phyloP scores from a whole-genome alignment of 2,113 vertebrate species.

The Hyla sarda region DNA sequence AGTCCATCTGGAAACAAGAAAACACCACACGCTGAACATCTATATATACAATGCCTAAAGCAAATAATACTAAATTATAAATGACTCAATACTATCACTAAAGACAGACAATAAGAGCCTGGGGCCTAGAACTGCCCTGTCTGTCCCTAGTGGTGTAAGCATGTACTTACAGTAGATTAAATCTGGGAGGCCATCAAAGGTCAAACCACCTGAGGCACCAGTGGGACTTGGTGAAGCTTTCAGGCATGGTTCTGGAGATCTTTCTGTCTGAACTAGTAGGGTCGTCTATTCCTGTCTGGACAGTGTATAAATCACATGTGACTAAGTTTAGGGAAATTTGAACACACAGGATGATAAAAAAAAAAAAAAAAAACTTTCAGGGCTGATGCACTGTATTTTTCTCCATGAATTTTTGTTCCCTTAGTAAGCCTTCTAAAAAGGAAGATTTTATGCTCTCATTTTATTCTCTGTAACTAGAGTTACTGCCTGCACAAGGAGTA shows the following conservation, averaged over 20 bases:
- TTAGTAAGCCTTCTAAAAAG: background rate
- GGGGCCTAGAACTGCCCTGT: background rate
- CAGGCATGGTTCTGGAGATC: background rate
- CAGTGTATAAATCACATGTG: background rate
- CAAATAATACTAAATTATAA: slow-evolving; percentile 17
- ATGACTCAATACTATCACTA: background rate
- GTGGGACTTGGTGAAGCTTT: background rate
- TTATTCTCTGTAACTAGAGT: background rate
- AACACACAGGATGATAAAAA: accelerated
- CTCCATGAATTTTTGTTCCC: background rate
- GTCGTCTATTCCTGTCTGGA: background rate
- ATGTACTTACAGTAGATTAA: slow-evolving; percentile 29
- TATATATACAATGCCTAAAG: background rate
- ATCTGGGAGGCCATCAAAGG: slow-evolving; percentile 12
- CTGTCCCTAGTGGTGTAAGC: slow-evolving; percentile 6
- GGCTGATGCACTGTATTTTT: background rate
- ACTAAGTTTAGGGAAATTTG: background rate
- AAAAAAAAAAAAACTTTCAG: background rate
- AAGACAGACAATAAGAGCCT: slow-evolving; percentile 15
- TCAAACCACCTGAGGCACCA: slow-evolving; percentile 31
- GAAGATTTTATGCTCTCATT: background rate
- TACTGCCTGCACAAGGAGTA: background rate
- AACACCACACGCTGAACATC: background rate
- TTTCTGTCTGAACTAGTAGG: background rate
- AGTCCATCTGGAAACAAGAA: slow-evolving; percentile 10